Evolutionary conservation across 2,888 invertebrate genomes (phyloP), one percentile per base, ranked within the genome.

Genomic region (Heliconius erato): DNA sequence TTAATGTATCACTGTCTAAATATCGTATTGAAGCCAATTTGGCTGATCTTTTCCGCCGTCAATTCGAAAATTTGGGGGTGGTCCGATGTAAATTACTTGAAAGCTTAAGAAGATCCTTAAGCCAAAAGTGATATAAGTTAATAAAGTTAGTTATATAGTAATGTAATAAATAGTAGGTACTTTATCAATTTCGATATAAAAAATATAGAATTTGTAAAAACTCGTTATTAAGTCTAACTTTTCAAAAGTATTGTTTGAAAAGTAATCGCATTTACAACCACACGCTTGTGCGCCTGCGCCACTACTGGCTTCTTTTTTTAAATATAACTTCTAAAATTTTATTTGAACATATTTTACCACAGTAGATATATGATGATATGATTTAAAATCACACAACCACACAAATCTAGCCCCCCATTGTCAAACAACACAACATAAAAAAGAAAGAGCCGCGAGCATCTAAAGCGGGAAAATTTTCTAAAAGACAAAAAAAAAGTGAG

Each of bases 401-500:
- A 71, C 69, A n/a, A 4, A 71, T 23, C 23, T 40, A 19, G 26
- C 26, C 26, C 44, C 44, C 26, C 26, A 72, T 26, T 72, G 44
- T 72, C 72, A 49, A 26, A 49, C 7, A 5, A 44, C 26, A 26
- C 16, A 44, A 72, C 63, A 35, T 63, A 26, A n/a, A 76, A 32
- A 76, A 63, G 59, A 63, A 76, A 63, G 59, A 76, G 76, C 76
- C 32, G 63, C 63, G 32, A 63, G 9, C 35, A 35, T 35, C 63
- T 76, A 63, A 76, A 63, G 26, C 63, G 63, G 76, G 40, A 40
- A 76, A 63, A 63, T 63, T 76, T 63, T 76, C 76, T 63, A 76
- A 76, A 63, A 76, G 32, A 7, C 12, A 35, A 76, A 76, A 35
- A 74, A 76, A 82, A 83, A 83, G 83, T 82, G 83, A 83, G 83